Base-by-base conservation (phyloP, 2,888 invertebrate species). In the Carabus problematicus region DNA sequence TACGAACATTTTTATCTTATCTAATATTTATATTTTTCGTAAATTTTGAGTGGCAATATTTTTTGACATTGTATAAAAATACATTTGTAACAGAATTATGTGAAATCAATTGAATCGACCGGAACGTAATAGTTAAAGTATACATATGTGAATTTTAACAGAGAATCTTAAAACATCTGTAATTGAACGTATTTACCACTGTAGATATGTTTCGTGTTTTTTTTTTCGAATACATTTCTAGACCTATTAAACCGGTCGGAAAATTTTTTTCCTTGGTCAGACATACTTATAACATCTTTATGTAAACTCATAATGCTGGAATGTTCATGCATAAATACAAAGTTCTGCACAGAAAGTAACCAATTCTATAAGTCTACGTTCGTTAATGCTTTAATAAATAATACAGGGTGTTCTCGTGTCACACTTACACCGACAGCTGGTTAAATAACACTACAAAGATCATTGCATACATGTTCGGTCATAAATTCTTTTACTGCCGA, bases 191-290 rank as follows among this genome's bases (percentile, higher is more conserved):
- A 52, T 52, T 52, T 52, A 14, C 42, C 14, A 18, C 58, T 11
- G 58, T 7, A 6, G 2, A 14, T 29, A 6, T 29, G 29, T 29
- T 29, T 29, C 29, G 29, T 29, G n/a, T n/a, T n/a, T n/a, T n/a
- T n/a, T 60, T 60, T 60, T 60, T 45, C 16, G 47, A 40, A 45
- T 60, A 9, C 12, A 61, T 49, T 45, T 61, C 61, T 61, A 61
- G 61, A 61, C 49, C 61, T 61, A 61, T 61, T 61, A 61, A 61
- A 61, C 61, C 61, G 61, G 61, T 61, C 61, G 61, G 40, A n/a
- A 29, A 39, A 39, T 49, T 61, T 61, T 61, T 58, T 61, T 12
- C 49, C 42, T 41, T 8, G 9, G 40, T 56, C 56, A 11, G 41
- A 56, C 61, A 61, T 47, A 61, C 39, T 61, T 61, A 49, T 49